Evolutionary conservation across 2,888 invertebrate genomes (phyloP).

Genomic region (Heliconius ethilla): DNA sequence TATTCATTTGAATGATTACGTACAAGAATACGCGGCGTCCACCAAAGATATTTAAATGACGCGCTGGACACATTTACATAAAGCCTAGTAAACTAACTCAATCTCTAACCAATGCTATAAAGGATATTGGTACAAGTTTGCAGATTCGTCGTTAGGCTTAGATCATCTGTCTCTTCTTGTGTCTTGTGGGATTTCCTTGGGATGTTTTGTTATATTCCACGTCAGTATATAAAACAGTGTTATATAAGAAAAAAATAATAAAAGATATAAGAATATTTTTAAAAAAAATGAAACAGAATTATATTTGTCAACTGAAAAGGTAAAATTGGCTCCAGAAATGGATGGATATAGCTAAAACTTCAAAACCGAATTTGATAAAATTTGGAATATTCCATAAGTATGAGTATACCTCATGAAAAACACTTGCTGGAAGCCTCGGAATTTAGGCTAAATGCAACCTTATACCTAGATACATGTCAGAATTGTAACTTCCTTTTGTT

Average conservation of each 20-base stretch:
- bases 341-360: too few relatives aligned
- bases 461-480: background rate
- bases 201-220: background rate
- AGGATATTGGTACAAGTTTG: conserved; percentile 34
- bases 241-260: background rate
- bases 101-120: conserved; percentile 35
- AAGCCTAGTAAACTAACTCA: conserved; percentile 37
- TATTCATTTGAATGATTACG: conserved; percentile 30
- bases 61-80: conserved; percentile 34
- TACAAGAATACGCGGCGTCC: conserved; percentile 32
- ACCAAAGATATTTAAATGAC: conserved; percentile 37
- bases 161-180: too few relatives aligned
- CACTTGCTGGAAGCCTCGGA: background rate
- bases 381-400: too few relatives aligned
- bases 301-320: too few relatives aligned
- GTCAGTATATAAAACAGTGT: background rate
- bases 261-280: too few relatives aligned
- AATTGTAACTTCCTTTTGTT: background rate
- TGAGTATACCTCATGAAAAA: too few relatives aligned
- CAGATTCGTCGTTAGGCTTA: conserved; percentile 19
- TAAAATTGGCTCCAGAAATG: too few relatives aligned
- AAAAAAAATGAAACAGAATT: too few relatives aligned
- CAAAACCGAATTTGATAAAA: too few relatives aligned
- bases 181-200: background rate
- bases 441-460: background rate